Evolutionary conservation across 2,797 vertebrate species (phyloP).

Genomic region (Trichosurus vulpecula): DNA sequence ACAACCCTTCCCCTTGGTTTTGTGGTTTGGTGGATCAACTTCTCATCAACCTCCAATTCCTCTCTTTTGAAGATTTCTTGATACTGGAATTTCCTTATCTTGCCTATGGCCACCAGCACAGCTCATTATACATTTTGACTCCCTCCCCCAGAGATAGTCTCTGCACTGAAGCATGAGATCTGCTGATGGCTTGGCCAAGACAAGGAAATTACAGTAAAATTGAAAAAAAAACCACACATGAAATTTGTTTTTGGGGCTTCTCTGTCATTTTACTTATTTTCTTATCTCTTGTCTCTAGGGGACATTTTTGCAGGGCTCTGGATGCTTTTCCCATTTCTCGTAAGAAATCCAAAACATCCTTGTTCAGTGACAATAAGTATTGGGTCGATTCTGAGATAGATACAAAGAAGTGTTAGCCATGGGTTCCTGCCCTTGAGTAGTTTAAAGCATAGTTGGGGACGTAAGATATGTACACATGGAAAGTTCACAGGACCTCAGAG

Average conservation of each 20-base stretch:
- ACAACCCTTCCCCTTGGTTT: background rate
- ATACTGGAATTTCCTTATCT: background rate
- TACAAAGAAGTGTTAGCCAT: background rate
- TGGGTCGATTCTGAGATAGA: background rate
- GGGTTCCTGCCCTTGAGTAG: background rate
- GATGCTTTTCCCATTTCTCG: background rate
- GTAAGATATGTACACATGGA: background rate
- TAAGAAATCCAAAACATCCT: background rate
- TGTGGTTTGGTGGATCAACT: background rate
- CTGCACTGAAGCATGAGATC: background rate
- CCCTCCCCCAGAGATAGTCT: background rate
- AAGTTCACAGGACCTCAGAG: background rate
- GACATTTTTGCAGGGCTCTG: background rate
- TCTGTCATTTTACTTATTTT: background rate
- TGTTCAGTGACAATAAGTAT: background rate
- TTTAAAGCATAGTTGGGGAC: background rate
- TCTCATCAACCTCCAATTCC: background rate
- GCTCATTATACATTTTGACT: slow-evolving; percentile 8
- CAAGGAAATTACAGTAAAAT: background rate
- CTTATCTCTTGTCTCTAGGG: background rate
- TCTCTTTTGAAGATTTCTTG: background rate
- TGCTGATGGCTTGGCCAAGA: background rate
- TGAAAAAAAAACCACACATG: background rate
- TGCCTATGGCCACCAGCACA: background rate
- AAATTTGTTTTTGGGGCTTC: background rate